These are phyloP conservation scores for Ostrea edulis DNA, from an alignment of 1,140 invertebrate genomes.

Conservation along the genomic window DNA sequence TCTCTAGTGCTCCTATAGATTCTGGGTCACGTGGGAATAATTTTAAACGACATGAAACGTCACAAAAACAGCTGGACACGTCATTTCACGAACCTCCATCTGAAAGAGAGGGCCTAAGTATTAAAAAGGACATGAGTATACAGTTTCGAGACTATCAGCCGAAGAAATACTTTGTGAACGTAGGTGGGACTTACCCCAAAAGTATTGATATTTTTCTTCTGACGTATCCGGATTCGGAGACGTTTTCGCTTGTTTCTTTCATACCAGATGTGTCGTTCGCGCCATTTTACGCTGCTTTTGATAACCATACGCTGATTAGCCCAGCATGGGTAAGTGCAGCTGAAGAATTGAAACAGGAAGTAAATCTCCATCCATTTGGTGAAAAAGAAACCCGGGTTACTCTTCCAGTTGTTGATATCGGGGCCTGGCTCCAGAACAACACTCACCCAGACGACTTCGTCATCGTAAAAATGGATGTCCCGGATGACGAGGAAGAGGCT, in stretches of 20 bases:
- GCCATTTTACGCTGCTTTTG: slow-evolving; percentile 49
- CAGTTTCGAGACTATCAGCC: slow-evolving; percentile 62
- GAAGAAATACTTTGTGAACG: slow-evolving; percentile 59
- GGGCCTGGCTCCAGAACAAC: slow-evolving; percentile 53
- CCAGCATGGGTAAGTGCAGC: slow-evolving; percentile 12
- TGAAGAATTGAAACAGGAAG: slow-evolving; percentile 26
- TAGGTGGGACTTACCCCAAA: slow-evolving; percentile 49
- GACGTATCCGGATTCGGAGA: slow-evolving; percentile 59
- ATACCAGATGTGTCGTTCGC: slow-evolving; percentile 48
- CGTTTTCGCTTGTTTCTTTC: slow-evolving; percentile 57
- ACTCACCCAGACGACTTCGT: slow-evolving; percentile 62
- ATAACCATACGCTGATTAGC: slow-evolving; percentile 48
- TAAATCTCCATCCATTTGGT: slow-evolving; percentile 8
- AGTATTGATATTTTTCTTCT: slow-evolving; percentile 59
- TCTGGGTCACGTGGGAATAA: background rate
- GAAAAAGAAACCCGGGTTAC: slow-evolving; percentile 1
- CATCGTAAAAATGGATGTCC: slow-evolving; percentile 56
- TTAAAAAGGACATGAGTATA: slow-evolving; percentile 63
- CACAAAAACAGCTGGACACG: background rate
- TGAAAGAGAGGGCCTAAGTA: slow-evolving; percentile 47
- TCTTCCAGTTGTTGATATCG: slow-evolving; percentile 49
- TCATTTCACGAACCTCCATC: slow-evolving; percentile 39
- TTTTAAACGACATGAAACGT: background rate
- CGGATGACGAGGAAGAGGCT: slow-evolving; percentile 46
- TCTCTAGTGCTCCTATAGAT: background rate